Evolutionary conservation across 2,888 invertebrate species (phyloP).

Genomic region (Melanchra persicariae): DNA sequence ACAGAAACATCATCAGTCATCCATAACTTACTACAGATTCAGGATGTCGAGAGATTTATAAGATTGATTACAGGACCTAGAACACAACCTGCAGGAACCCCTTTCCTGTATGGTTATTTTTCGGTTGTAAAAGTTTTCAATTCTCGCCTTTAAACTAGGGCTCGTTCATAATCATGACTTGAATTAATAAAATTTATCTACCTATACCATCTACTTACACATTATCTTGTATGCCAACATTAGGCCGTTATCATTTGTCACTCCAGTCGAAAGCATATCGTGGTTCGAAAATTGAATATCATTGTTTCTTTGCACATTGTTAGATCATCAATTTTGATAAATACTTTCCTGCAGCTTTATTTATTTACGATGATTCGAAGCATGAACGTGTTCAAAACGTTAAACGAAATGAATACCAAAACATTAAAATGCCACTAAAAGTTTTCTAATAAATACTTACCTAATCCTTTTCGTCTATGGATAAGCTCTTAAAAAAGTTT

Average conservation of each 20-base stretch:
- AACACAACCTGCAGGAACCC: slow-evolving; percentile 19
- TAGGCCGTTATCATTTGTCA: neutral
- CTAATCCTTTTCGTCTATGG: neutral
- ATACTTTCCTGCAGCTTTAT: neutral
- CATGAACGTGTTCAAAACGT: slow-evolving; percentile 3
- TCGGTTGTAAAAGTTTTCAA: neutral
- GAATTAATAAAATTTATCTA: neutral
- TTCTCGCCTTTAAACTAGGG: neutral
- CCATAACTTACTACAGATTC: neutral
- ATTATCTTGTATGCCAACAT: slow-evolving; percentile 16
- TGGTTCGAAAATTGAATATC: slow-evolving; percentile 1
- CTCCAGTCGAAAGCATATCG: slow-evolving; percentile 14
- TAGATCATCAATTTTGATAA: slow-evolving; percentile 3
- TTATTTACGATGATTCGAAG: slow-evolving; percentile 1
- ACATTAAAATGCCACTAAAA: neutral
- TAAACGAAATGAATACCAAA: neutral
- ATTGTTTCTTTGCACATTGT: neutral
- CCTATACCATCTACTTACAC: neutral
- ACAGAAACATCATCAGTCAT: neutral
- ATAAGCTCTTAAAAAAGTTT: neutral
- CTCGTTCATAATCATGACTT: neutral
- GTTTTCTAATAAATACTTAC: neutral
- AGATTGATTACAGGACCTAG: neutral
- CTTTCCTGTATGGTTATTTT: neutral
- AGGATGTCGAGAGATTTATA: neutral